Base-by-base conservation (phyloP, 2,888 invertebrate species). In the Pristionchus entomophagus region DNA sequence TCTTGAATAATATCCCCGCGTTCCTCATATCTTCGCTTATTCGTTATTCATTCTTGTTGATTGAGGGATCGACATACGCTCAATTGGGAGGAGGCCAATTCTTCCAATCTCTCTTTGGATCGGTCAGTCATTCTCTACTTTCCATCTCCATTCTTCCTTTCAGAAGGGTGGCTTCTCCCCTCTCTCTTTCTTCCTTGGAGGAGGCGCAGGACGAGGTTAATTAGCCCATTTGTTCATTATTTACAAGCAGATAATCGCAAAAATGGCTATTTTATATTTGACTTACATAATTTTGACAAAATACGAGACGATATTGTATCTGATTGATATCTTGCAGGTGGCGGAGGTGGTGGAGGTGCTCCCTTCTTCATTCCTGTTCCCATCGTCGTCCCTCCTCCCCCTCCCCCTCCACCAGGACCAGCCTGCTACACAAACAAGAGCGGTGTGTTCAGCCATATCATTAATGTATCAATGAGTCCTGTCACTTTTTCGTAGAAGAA, bases 341-440 rank as follows among this genome's bases (percentile, higher is more conserved):
- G 41, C 38, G 88, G 88, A 5, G 41, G 86, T n/a, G 85, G 83
- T 45, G 85, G 82, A 2, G 81, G 85, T 59, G 88, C 88, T 69
- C 88, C 88, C 19, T 90, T 89, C 86, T 89, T 91, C 85, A 88
- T 91, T 32, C 91, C 91, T 2, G 91, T 91, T 5, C 91, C 91
- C 17, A 89, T 91, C 35, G 91, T 91, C 38, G 89, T 91, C 56
- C 91, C 91, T n/a, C 90, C 90, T 14, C 91, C 91, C 14, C 91
- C 91, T 22, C 91, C 91, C 0, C 91, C 91, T 12, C 91, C 91
- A 8, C 91, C 91, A 10, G 91, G 91, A 35, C 91, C 91, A 5
- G 90, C 89, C 45, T 91, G 91, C 53, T 91, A 89, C 85, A 90
- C 91, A 0, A 91, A 91, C 84, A 89, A 89, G 22, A 88, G 88